Base-by-base conservation (phyloP, 1,140 invertebrate genomes). In the Drosophila biarmipes region DNA sequence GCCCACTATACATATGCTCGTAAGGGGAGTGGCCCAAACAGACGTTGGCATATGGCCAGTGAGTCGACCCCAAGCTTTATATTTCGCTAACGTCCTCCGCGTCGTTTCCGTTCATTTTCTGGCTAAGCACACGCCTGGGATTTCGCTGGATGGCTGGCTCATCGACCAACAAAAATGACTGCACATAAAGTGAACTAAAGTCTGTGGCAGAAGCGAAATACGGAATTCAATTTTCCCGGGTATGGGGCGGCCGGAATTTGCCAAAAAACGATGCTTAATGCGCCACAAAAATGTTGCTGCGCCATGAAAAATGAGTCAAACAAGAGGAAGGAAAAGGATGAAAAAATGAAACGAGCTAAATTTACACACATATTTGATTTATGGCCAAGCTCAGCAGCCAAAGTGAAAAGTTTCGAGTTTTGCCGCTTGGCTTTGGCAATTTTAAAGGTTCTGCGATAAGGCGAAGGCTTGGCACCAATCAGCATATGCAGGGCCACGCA, bases 261-360 rank as follows among this genome's bases (percentile, higher is more conserved):
- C 31, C 37, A 49, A 77, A 80, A 77, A 80, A 77, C 58, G 46
- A 31, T 34, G 56, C 64, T 87, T 87, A 86, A 87, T 87, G 82
- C 69, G 66, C 46, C 74, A 48, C 43, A 81, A 78, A 61, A 84
- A 55, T 79, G 63, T 77, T 54, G 38, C 58, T 55, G 46, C n/a
- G 51, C 72, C 80, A 78, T 78, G 73, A 74, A 72, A 86, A 86
- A 81, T 75, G 73, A 80, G 72, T 61, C 63, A 72, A 61, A 46
- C 57, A 46, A 34, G 43, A 34, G 40, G 40, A 42, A 4, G 8
- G 31, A 14, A 21, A 45, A 42, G 35, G 52, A 31, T 21, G 24
- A 21, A 73, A 48, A 48, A 48, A 48, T 31, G 34, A 11, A 63
- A 43, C 37, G 29, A 34, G 52, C 42, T 42, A 78, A 85, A 77